Evolutionary conservation across 2,888 invertebrate genomes (phyloP).

Genomic region (Rapana venosa): DNA sequence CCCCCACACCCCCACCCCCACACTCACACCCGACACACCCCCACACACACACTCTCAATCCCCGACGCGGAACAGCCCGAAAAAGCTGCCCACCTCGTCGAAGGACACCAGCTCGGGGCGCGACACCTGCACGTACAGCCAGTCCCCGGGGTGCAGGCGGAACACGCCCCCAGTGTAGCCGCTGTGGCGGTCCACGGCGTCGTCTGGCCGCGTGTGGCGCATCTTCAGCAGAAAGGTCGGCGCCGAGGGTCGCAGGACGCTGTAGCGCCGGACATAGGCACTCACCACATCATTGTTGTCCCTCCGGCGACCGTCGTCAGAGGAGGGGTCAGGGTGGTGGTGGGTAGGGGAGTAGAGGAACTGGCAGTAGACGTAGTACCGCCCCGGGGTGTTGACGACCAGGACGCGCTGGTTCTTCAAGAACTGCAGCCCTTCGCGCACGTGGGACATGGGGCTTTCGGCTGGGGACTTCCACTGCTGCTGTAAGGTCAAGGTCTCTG

Average conservation of each 20-base stretch:
- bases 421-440: too few species aligned
- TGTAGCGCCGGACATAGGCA: slow-evolving; percentile 13
- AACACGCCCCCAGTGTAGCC: slow-evolving; percentile 58
- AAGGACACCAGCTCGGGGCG: slow-evolving; percentile 45
- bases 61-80: slow-evolving; percentile 48
- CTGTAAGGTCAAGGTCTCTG: too few species aligned
- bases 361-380: neutral
- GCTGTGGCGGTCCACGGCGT: slow-evolving; percentile 54
- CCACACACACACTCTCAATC: too few species aligned
- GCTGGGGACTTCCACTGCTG: too few species aligned
- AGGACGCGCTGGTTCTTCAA: too few species aligned
- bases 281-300: neutral
- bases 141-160: slow-evolving; percentile 53
- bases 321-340: neutral
- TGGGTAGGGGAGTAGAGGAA: neutral
- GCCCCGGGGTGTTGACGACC: too few species aligned
- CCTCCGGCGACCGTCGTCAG: too few species aligned
- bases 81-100: slow-evolving; percentile 46
- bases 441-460: too few species aligned
- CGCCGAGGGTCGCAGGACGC: neutral
- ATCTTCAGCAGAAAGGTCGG: slow-evolving; percentile 51
- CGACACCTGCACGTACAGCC: slow-evolving; percentile 57
- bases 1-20: too few species aligned
- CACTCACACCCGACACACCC: too few species aligned
- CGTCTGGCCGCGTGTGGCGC: slow-evolving; percentile 58